Evolutionary conservation across 2,797 vertebrate genomes (phyloP), one percentile per base, ranked within the genome.

Genomic region (Dendrocincla tyrannina): DNA sequence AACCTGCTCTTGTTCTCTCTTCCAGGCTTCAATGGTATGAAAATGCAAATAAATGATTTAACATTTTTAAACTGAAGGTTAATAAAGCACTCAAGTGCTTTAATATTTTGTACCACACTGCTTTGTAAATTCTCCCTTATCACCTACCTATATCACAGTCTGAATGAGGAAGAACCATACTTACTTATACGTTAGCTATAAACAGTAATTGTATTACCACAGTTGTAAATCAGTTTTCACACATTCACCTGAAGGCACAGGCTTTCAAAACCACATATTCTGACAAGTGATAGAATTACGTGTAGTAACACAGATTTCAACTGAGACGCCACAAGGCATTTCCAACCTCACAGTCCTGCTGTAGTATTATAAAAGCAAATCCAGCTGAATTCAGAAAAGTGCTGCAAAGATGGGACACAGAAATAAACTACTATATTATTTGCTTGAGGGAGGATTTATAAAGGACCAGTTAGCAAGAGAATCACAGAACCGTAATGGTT

Each of bases 31-130:
- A 63, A 0, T 63, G 70, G 33, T 59, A 70, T 44, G 39, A 91
- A 93, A 95, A 94, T 35, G 64, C 85, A 95, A 95, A 93, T 46
- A 74, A 75, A 76, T 46, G 3, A 44, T 33, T 88, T 82, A 84
- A 67, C 25, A 22, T 28, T 32, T 7, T 52, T 66, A 92, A 85
- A 81, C 17, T 37, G 56, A 95, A 88, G 53, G 33, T 27, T 75
- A 78, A 93, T n/a, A 75, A 39, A 46, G 11, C 44, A 46, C 44
- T 58, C 39, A 25, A 63, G 50, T 63, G 10, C 46, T 84, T 83
- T n/a, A 78, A 5, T 62, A 84, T 53, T 81, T 56, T 53, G 41
- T 67, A 74, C 30, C 13, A 44, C 19, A 23, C 1, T 53, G 46
- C 73, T 83, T 78, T 68, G 22, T n/a, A 52, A 81, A 59, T 76